Base-by-base conservation (phyloP, 1,140 invertebrate species). In the Varroa destructor region DNA sequence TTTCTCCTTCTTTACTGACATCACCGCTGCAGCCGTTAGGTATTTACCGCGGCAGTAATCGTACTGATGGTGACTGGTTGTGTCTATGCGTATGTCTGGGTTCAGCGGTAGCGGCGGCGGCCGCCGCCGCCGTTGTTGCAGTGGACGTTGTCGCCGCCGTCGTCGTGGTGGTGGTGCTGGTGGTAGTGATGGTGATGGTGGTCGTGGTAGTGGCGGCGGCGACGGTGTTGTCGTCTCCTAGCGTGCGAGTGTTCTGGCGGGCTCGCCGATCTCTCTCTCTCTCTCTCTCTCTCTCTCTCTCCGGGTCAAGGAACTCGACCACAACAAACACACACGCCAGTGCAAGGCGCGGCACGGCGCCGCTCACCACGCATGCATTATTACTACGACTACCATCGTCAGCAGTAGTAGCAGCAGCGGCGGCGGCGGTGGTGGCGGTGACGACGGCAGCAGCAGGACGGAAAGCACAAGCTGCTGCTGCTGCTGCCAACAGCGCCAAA, bases 271-370 rank as follows among this genome's bases (percentile, higher is more conserved):
- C 46, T 51, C 46, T 51, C 25, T 25, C 25, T 25, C 25, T 25
- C 25, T 25, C 25, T 25, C 25, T 25, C 25, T 25, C 25, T 25
- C 25, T 25, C 25, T 25, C 25, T 25, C 25, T 25, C 46, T 51
- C 10, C 61, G 61, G 61, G 61, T 67, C 61, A 67, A 67, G 61
- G 61, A 67, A 67, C 61, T 46, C 61, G 40, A 67, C 61, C 61
- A 67, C 46, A 67, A 67, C 61, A 67, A 67, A 67, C 61, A 67
- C 40, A 67, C 61, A 67, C 61, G 61, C 12, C 40, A n/a, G 37
- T 37, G 61, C 10, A 12, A 67, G 12, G 46, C 12, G 40, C 36
- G 57, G 25, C 61, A 37, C 61, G 12, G 61, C 10, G 40, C 61
- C 57, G 40, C 57, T 36, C 40, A 12, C 57, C 57, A 12, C 57